Conservation (phyloP, 2,888 invertebrate species). For the Steromphala cineraria region DNA sequence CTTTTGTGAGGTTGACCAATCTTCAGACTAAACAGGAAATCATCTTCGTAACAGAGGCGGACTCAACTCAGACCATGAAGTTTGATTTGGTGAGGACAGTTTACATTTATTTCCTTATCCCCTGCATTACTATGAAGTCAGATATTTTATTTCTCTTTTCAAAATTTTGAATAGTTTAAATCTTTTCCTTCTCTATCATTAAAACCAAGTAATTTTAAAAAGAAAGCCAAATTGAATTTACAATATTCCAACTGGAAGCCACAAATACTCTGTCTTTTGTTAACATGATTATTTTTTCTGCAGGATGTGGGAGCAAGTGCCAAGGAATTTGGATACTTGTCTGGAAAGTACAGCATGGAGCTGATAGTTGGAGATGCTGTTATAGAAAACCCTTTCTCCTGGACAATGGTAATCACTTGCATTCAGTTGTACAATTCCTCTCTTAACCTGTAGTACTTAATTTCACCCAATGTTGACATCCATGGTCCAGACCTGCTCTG, state of each 20-base stretch:
- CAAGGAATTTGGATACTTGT: conserved; percentile 85
- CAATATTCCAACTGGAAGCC: too few relatives aligned
- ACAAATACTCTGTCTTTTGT: too few relatives aligned
- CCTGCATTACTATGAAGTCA: too few relatives aligned
- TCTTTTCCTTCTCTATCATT: too few relatives aligned
- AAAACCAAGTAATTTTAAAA: too few relatives aligned
- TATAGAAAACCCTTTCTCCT: conserved; percentile 90
- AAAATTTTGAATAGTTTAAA: too few relatives aligned
- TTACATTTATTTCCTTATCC: too few relatives aligned
- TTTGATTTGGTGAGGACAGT: conserved; percentile 86
- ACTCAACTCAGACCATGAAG: conserved; percentile 82
- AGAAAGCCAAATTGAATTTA: too few relatives aligned
- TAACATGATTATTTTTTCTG: conserved; percentile 23
- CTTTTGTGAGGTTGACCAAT: conserved; percentile 77
- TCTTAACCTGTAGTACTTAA: not conserved
- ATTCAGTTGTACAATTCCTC: not conserved
- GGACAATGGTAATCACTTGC: conserved; percentile 82
- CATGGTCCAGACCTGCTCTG: not conserved
- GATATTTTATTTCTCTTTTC: too few relatives aligned
- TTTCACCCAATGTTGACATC: conserved; percentile 5
- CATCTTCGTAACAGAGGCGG: conserved; percentile 94
- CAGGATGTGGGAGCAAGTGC: conserved; percentile 86
- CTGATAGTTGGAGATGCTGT: conserved; percentile 94
- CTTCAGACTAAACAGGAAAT: conserved; percentile 85
- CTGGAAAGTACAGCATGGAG: conserved; percentile 88